Evolutionary conservation across 2,797 vertebrate species (phyloP).

Genomic region (Pseudochirops corinnae): DNA sequence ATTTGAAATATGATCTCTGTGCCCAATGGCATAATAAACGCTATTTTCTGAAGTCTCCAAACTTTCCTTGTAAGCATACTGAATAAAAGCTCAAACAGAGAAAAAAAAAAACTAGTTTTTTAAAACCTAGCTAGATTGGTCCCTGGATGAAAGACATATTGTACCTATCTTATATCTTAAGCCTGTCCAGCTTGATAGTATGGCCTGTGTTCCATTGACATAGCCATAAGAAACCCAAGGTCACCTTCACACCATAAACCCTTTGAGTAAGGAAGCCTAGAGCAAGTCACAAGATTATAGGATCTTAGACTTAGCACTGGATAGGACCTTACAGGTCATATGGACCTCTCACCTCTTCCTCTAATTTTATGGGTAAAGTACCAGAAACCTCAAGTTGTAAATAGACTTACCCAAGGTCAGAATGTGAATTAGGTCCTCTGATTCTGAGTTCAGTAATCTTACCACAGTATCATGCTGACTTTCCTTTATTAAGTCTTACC

Average conservation of each 20-base stretch:
- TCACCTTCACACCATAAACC: not conserved
- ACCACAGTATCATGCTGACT: not conserved
- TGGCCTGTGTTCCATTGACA: not conserved
- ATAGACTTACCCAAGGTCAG: constrained; percentile 1
- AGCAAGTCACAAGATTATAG: not conserved
- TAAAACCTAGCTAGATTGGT: not conserved
- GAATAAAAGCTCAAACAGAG: constrained; percentile 66
- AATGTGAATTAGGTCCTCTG: not conserved
- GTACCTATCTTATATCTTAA: not conserved
- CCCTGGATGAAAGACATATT: not conserved
- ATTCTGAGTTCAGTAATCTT: not conserved
- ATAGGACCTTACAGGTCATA: constrained; percentile 35
- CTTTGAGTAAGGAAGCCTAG: not conserved
- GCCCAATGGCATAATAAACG: constrained; percentile 24
- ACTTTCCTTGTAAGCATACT: constrained; percentile 32
- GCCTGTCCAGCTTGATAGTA: not conserved
- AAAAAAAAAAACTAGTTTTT: not conserved
- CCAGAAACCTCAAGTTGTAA: constrained; percentile 32
- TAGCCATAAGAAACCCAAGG: not conserved
- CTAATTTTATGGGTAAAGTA: constrained; percentile 19
- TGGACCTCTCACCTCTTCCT: not conserved
- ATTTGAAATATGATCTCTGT: constrained; percentile 51
- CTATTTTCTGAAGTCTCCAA: constrained; percentile 44
- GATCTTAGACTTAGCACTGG: not conserved
- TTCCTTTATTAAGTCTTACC: constrained; percentile 29